phyloP scores from a whole-genome alignment of 2,113 vertebrate species.

The Bothrops jararaca region DNA sequence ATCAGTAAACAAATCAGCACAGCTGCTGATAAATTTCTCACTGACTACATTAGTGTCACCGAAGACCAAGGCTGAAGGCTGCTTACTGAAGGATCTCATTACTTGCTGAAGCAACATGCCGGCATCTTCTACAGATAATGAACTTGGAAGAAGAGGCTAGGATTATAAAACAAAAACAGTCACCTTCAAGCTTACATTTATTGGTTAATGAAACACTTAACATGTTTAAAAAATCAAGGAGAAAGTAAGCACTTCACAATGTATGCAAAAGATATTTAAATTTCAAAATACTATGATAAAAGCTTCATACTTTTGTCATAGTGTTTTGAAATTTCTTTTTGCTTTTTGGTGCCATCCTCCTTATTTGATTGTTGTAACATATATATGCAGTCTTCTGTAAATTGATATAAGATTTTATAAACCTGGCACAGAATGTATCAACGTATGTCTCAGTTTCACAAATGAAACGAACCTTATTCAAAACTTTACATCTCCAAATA shows the following conservation, averaged over 20 bases:
- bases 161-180: neutral
- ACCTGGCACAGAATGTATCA: neutral
- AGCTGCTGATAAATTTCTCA: conserved; percentile 87
- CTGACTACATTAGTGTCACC: conserved; percentile 84
- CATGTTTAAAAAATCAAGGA: neutral
- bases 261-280: neutral
- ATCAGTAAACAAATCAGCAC: conserved; percentile 78
- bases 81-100: conserved; percentile 80
- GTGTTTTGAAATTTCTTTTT: neutral
- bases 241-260: neutral
- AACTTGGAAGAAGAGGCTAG: conserved; percentile 89
- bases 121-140: conserved; percentile 83
- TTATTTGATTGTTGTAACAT: neutral
- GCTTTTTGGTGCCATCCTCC: neutral
- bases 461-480: neutral
- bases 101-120: conserved; percentile 88
- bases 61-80: conserved; percentile 76
- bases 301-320: neutral
- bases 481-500: neutral
- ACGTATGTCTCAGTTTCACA: neutral
- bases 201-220: neutral
- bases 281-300: neutral
- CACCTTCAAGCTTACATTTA: neutral
- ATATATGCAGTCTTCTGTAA: neutral
- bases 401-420: neutral